Percentiles rank a stretch among this genome's conserved stretches.
Conservation (phyloP, 2,888 invertebrate species). For the Melipona bicolor region DNA sequence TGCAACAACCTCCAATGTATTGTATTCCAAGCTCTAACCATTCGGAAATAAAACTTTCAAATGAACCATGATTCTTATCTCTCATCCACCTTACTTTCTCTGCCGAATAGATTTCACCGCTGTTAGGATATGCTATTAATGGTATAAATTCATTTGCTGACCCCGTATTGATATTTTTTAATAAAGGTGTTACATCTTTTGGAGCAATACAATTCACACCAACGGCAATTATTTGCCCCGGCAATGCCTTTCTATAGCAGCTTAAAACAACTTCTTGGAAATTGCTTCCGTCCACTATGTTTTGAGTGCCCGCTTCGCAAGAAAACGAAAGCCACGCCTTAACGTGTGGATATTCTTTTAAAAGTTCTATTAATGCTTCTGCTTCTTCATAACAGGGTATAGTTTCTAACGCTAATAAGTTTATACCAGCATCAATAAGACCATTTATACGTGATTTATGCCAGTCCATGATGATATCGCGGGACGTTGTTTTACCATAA, state of each 20-base stretch:
- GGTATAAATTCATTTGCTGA: constrained; percentile 86
- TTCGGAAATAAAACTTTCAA: constrained; percentile 90
- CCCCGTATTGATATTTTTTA: constrained; percentile 86
- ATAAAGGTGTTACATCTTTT: constrained; percentile 86
- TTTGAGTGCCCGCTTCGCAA: constrained; percentile 88
- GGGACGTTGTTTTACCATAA: constrained; percentile 89
- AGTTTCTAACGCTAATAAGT: constrained; percentile 95
- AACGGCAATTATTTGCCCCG: constrained; percentile 92
- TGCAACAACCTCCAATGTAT: constrained; percentile 96
- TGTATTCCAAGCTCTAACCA: constrained; percentile 93
- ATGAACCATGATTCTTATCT: constrained; percentile 88
- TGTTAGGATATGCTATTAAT: constrained; percentile 96
- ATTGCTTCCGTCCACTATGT: constrained; percentile 92
- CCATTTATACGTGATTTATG: constrained; percentile 93
- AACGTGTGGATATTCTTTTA: constrained; percentile 91
- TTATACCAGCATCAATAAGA: constrained; percentile 92
- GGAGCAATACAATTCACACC: constrained; percentile 96
- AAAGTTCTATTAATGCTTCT: constrained; percentile 91
- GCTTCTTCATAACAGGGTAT: constrained; percentile 95
- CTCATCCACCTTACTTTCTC: constrained; percentile 85
- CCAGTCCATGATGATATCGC: constrained; percentile 90
- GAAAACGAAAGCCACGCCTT: constrained; percentile 96
- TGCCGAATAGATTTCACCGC: constrained; percentile 92
- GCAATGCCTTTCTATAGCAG: constrained; percentile 87
- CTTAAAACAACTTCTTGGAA: constrained; percentile 90